Conservation (phyloP, 2,113 vertebrate genomes). For the Nothoprocta perdicaria region DNA sequence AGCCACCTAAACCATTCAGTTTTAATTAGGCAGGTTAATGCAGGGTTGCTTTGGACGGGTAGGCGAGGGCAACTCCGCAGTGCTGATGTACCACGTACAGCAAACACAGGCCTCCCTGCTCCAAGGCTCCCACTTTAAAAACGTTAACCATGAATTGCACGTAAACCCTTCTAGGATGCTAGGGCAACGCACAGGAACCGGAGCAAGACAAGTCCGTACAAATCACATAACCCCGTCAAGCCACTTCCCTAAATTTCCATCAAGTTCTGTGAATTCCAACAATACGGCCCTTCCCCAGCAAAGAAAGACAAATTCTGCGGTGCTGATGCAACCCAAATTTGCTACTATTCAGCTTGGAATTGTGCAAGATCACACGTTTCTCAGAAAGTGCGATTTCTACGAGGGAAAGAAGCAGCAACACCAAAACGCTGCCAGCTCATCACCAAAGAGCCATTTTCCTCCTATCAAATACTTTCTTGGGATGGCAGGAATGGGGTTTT, state of each 20-base stretch:
- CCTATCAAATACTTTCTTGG: not conserved
- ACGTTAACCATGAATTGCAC: not conserved
- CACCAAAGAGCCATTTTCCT: not conserved
- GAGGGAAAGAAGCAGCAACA: not conserved
- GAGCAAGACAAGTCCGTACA: not conserved
- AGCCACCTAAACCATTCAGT: not conserved
- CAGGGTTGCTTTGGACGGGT: not conserved
- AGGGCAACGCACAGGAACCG: accelerated
- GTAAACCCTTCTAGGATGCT: not conserved
- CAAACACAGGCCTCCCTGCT: not conserved
- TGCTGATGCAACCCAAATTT: no score
- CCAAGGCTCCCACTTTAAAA: accelerated
- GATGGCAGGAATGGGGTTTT: not conserved
- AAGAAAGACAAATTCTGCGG: not conserved
- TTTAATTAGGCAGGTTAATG: constrained; percentile 1
- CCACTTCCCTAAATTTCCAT: not conserved
- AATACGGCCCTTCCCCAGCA: not conserved
- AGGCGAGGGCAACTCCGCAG: not conserved
- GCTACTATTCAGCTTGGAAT: not conserved
- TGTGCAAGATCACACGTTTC: not conserved
- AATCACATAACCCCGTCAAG: not conserved
- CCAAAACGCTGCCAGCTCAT: not conserved
- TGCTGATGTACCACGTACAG: not conserved
- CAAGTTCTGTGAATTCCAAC: not conserved
- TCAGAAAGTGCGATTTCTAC: not conserved